Percentiles rank a stretch among this genome's conserved stretches.
phyloP scores from a whole-genome alignment of 1,140 invertebrate species.

The Conopomorpha cramerella region DNA sequence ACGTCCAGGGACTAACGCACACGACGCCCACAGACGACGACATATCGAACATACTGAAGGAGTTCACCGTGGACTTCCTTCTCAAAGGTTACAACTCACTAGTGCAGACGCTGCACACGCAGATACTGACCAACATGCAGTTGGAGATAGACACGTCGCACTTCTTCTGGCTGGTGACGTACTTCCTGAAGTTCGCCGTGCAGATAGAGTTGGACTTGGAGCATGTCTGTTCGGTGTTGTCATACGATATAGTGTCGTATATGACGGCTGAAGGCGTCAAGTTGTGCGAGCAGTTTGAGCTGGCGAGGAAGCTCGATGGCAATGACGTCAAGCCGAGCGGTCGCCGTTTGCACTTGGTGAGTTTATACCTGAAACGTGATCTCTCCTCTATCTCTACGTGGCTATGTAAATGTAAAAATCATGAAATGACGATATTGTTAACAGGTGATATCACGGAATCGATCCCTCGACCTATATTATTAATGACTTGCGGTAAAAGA shows the following conservation, averaged over 20 bases:
- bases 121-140: slow-evolving; percentile 65
- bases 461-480: no score
- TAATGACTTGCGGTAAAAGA: no score
- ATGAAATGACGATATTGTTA: no score
- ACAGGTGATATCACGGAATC: no score
- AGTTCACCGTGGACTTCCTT: slow-evolving; percentile 79
- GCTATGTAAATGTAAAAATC: no score
- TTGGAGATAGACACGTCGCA: slow-evolving; percentile 75
- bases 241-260: slow-evolving; percentile 72
- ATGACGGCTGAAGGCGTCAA: slow-evolving; percentile 75
- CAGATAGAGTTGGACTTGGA: slow-evolving; percentile 74
- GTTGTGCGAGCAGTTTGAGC: slow-evolving; percentile 73
- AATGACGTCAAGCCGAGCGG: slow-evolving; percentile 67
- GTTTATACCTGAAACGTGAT: slow-evolving; percentile 7
- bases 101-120: slow-evolving; percentile 66
- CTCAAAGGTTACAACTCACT: slow-evolving; percentile 72
- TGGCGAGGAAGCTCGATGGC: slow-evolving; percentile 63
- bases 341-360: slow-evolving; percentile 71
- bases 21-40: slow-evolving; percentile 73
- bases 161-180: slow-evolving; percentile 81
- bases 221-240: slow-evolving; percentile 71
- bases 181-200: slow-evolving; percentile 76
- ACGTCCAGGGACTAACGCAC: slow-evolving; percentile 69
- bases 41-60: slow-evolving; percentile 74
- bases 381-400: no score